phyloP scores from a whole-genome alignment of 2,113 vertebrate genomes.

The Corapipo altera region DNA sequence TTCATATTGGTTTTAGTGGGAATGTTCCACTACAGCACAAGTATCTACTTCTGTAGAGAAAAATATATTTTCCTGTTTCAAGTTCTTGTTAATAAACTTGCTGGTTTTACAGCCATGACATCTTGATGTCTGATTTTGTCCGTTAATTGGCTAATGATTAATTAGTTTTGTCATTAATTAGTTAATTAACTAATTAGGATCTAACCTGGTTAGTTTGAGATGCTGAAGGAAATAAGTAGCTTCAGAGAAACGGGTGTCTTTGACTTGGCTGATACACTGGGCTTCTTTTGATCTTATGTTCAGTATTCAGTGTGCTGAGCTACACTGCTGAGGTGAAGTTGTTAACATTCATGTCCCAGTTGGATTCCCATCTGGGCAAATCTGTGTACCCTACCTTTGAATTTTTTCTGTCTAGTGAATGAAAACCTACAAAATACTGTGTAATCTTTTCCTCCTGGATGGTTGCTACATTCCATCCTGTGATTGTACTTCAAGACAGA shows the following conservation, averaged over 20 bases:
- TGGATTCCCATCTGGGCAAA: background rate
- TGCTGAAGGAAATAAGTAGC: background rate
- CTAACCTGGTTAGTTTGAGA: background rate
- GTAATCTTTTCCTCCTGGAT: background rate
- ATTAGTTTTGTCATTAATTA: background rate
- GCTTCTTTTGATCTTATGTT: background rate
- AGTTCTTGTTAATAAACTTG: background rate
- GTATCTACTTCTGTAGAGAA: background rate
- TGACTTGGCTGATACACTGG: accelerated
- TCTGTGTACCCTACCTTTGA: background rate
- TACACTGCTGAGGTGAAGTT: background rate
- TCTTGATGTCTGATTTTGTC: background rate
- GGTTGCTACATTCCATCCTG: background rate
- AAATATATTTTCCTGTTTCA: background rate
- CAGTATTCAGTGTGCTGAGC: background rate
- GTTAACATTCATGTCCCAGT: background rate
- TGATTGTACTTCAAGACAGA: background rate
- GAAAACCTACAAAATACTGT: background rate
- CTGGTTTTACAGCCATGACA: background rate
- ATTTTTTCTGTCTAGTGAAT: background rate
- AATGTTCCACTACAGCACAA: background rate
- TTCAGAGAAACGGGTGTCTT: background rate
- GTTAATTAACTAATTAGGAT: background rate
- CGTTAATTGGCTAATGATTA: background rate
- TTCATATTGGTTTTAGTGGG: background rate